Base-by-base conservation (phyloP, 2,888 invertebrate genomes). In the Galerucella nymphaeae region DNA sequence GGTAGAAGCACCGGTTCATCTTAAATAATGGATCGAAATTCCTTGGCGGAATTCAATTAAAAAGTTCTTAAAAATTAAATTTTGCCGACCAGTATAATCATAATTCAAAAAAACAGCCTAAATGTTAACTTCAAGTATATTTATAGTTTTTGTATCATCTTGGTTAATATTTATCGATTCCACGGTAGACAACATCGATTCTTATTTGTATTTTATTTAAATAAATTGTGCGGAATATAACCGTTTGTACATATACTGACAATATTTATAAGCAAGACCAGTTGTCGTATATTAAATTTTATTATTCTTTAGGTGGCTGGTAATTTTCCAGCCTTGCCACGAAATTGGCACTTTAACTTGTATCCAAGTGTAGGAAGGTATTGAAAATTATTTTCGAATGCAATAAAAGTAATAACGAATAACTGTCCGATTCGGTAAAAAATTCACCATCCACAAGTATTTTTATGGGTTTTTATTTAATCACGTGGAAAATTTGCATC, bases 201-300 rank as follows among this genome's bases (percentile, higher is more conserved):
- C 59, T 59, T 59, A 59, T 59, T 59, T 59, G 59, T 59, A 59
- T 59, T 59, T 59, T 59, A 59, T 59, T 59, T 38, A 59, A 59
- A 59, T 59, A 59, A 59, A 59, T 59, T 59, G n/a, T 16, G 59
- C 9, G 30, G 59, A 59, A 30, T 59, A 8, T 53, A 53, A 53
- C 53, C 53, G 18, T 53, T 53, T 53, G 53, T 59, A 59, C 59
- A 59, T 59, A 59, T 38, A 14, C n/a, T 30, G 38, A 59, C 59
- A 38, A 59, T n/a, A n/a, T 59, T 9, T 30, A 30, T 59, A 59
- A 38, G 38, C 59, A 59, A 59, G 30, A 59, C 59, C 30, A 38
- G 59, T 59, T 59, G 59, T 59, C 59, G 59, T 59, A 59, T 59
- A 30, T 59, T 59, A 30, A 59, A n/a, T 30, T 59, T 59, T 59